These are phyloP conservation scores for Nansenia antarctica DNA, from an alignment of 2,113 vertebrate genomes.

Conservation along the genomic window DNA sequence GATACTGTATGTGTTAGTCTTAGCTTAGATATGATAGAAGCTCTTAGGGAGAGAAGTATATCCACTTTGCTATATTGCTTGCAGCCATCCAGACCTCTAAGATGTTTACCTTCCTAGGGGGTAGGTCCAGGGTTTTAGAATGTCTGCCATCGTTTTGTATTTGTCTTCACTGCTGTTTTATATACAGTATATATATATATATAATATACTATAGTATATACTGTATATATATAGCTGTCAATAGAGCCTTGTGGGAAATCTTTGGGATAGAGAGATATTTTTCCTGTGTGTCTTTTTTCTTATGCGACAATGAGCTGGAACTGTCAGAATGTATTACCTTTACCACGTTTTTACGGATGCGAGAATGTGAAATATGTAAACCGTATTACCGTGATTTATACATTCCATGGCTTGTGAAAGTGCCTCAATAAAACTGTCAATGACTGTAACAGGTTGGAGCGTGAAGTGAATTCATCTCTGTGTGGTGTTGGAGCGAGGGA, in stretches of 20 bases:
- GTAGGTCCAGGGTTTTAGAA: no score
- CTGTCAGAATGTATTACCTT: slow-evolving; percentile 69
- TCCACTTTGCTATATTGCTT: no score
- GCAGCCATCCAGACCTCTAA: no score
- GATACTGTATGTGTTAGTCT: slow-evolving; percentile 10
- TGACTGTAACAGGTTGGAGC: slow-evolving; percentile 4
- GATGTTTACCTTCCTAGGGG: no score
- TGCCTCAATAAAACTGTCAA: slow-evolving; percentile 78
- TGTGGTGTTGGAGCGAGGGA: slow-evolving; percentile 1
- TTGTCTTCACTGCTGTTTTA: slow-evolving; percentile 63
- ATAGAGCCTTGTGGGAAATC: not conserved
- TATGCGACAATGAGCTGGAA: slow-evolving; percentile 25
- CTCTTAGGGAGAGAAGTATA: no score
- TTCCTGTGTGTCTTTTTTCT: slow-evolving; percentile 38
- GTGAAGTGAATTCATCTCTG: not conserved
- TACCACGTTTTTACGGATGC: slow-evolving; percentile 76
- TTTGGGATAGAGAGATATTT: slow-evolving; percentile 45
- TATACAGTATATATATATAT: no score
- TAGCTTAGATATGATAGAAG: not conserved
- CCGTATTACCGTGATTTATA: slow-evolving; percentile 56
- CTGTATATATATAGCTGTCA: no score
- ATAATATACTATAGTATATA: no score
- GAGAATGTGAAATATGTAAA: slow-evolving; percentile 63
- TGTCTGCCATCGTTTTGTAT: slow-evolving; percentile 59
- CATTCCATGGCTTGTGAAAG: slow-evolving; percentile 76